Base-by-base conservation (phyloP, 1,140 invertebrate genomes). In the Aethina tumida region DNA sequence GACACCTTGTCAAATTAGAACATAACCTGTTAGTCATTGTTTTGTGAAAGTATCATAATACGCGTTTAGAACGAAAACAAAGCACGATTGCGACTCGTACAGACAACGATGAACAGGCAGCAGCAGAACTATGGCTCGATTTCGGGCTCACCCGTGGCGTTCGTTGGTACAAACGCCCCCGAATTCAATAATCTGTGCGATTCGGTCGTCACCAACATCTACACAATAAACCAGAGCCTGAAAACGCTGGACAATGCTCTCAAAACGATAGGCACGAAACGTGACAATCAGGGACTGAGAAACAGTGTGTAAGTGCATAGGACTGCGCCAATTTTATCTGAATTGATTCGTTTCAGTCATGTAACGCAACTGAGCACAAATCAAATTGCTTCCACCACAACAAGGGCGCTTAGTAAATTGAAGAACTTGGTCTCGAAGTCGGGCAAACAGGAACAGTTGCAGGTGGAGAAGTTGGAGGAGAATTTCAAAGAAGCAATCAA, bases 401-500 rank as follows among this genome's bases (percentile, higher is more conserved):
- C 75, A 27, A 71, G 73, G 44, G 75, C 84, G 46, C 69, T 92
- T 29, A 73, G 78, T 41, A 71, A 77, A 41, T 62, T 90, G 10
- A 78, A 74, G 13, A 68, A 70, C 17, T 63, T 81, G 5, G 75
- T 77, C 35, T 62, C 72, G 29, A 69, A 70, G 50, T 75, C 75
- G 2, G 79, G 84, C 55, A 82, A 86, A 54, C 74, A 81, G 37
- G 80, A 84, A 50, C 84, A 83, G 53, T 65, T 91, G 42, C 83
- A 90, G 64, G 71, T 85, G 26, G 85, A 87, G 47, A 77, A 84
- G 60, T 66, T 93, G 1, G 84, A 77, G 4, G 76, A 76, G 49
- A 81, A 84, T 46, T 91, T 90, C 56, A 77, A 77, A 45, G 80
- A 82, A 50, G 77, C 83, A 6, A 65, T 91, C 0, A 73, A 79